phyloP scores from a whole-genome alignment of 2,888 invertebrate genomes.

The Andrena bucephala region DNA sequence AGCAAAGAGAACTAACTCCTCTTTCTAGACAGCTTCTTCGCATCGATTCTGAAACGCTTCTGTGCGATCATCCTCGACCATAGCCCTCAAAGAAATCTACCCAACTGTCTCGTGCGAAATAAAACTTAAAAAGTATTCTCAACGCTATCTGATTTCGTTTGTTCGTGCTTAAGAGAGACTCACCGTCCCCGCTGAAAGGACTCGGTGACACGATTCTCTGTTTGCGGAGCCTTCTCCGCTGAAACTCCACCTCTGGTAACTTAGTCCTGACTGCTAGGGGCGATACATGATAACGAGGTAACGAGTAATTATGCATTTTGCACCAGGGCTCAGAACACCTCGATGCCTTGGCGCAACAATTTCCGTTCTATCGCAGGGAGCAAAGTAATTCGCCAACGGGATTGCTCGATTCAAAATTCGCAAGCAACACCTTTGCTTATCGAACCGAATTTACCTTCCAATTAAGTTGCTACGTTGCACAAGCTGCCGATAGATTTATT shows the following conservation, averaged over 20 bases:
- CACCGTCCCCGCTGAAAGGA: constrained; percentile 23
- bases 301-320: constrained; percentile 50
- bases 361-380: not conserved
- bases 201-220: not conserved
- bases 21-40: constrained; percentile 1
- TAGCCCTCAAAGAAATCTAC: not conserved
- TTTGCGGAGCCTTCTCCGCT: not conserved
- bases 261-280: constrained; percentile 22
- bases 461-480: too few relatives aligned
- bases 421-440: not conserved
- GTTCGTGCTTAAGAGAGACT: constrained; percentile 32
- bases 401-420: not conserved
- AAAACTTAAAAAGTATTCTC: too few relatives aligned
- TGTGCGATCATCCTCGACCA: not conserved
- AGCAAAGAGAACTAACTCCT: not conserved
- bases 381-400: not conserved
- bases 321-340: not conserved
- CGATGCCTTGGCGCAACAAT: not conserved
- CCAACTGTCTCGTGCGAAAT: too few relatives aligned
- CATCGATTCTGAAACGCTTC: constrained; percentile 19
- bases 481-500: too few relatives aligned
- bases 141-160: constrained; percentile 27
- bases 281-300: constrained; percentile 55
- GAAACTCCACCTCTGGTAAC: constrained; percentile 28
- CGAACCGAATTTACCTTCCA: too few relatives aligned